These are phyloP conservation scores for Puma concolor DNA, from an alignment of 2,113 vertebrate species.

Conservation along the genomic window DNA sequence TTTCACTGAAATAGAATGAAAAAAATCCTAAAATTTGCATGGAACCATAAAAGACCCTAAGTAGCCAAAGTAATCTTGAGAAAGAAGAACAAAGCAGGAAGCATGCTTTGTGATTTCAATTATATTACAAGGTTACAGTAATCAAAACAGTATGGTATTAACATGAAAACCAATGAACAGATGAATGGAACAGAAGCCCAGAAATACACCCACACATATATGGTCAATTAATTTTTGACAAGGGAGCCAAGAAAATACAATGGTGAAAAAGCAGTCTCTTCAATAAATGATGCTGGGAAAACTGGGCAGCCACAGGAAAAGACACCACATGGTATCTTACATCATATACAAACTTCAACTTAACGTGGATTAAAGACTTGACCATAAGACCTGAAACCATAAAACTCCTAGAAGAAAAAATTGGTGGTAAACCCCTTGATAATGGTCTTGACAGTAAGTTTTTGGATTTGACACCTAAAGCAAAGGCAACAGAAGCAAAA, in stretches of 20 bases:
- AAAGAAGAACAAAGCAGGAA: no score
- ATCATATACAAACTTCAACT: not conserved
- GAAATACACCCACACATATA: no score
- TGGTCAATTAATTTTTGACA: no score
- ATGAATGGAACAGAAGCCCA: no score
- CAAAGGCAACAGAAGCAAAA: not conserved
- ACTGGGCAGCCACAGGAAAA: not conserved
- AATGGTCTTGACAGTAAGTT: not conserved
- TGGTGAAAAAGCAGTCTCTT: not conserved
- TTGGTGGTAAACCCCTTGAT: not conserved
- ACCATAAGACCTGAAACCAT: not conserved
- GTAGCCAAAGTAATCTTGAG: no score
- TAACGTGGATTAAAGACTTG: not conserved
- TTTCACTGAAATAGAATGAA: no score
- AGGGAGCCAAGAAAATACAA: not conserved
- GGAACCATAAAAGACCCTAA: no score
- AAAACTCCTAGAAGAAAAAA: not conserved
- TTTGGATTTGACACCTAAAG: not conserved
- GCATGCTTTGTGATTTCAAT: no score
- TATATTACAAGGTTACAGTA: no score
- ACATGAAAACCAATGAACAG: no score
- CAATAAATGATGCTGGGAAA: not conserved
- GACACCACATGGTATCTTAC: not conserved
- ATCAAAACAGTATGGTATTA: no score
- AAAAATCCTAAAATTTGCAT: no score